Conservation (phyloP, 2,113 vertebrate species). For the Cettia cetti region DNA sequence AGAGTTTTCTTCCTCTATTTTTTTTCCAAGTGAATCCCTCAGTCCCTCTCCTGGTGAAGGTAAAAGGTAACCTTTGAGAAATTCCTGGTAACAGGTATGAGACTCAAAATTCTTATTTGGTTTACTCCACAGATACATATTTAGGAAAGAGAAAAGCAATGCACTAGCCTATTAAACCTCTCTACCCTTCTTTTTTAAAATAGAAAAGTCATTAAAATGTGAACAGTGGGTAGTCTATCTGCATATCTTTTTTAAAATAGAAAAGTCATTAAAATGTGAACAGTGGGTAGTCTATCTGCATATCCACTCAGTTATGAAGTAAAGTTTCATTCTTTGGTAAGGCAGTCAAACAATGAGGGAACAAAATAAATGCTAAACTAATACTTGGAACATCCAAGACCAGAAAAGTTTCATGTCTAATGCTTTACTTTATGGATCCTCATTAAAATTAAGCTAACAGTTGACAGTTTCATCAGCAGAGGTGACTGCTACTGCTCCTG, state of each 20-base stretch:
- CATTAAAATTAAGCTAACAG: neutral
- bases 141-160: neutral
- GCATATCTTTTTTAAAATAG: neutral
- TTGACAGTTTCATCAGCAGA: neutral
- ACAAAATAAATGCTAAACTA: neutral
- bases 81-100: neutral
- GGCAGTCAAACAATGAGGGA: neutral
- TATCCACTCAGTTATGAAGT: neutral
- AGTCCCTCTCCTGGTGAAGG: neutral
- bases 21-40: neutral
- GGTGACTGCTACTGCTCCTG: neutral
- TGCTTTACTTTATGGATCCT: neutral
- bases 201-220: neutral
- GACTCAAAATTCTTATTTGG: neutral
- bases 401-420: neutral
- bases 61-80: neutral
- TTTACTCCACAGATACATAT: neutral
- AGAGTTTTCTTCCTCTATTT: neutral
- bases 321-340: neutral
- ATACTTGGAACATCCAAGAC: neutral
- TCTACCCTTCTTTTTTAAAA: neutral
- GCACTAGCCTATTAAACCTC: neutral
- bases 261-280: neutral
- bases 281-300: neutral
- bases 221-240: neutral